These are phyloP conservation scores for Octodon degus DNA, from an alignment of 2,113 vertebrate species.

Conservation along the genomic window DNA sequence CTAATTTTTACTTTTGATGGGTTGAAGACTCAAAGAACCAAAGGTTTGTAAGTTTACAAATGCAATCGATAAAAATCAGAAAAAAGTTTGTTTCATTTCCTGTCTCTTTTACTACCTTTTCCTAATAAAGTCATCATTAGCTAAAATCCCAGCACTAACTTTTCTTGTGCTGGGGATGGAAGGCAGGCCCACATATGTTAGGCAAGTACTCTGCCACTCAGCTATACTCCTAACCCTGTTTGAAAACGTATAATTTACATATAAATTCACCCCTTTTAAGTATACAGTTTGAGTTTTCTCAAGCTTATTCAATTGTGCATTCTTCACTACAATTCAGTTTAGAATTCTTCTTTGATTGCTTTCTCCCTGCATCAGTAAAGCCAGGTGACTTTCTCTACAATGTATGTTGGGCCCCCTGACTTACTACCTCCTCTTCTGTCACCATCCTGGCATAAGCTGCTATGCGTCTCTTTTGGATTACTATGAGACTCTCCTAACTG, in stretches of 20 bases:
- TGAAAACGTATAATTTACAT: background rate
- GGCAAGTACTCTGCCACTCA: background rate
- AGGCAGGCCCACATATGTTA: background rate
- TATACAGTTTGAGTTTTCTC: background rate
- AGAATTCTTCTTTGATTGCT: background rate
- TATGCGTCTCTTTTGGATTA: background rate
- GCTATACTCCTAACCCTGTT: background rate
- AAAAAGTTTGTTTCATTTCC: background rate
- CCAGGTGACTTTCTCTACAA: background rate
- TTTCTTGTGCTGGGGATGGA: background rate
- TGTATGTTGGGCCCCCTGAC: background rate
- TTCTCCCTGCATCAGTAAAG: background rate
- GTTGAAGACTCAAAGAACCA: background rate
- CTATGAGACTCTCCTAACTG: background rate
- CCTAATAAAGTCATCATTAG: background rate
- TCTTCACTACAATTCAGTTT: background rate
- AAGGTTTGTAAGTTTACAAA: slow-evolving; percentile 22
- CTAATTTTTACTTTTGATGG: background rate
- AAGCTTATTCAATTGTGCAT: background rate
- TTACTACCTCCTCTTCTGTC: background rate
- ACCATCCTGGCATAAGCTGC: background rate
- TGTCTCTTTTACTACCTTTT: slow-evolving; percentile 7
- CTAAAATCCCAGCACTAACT: background rate
- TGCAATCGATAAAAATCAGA: background rate
- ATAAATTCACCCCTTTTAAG: background rate